phyloP scores from a whole-genome alignment of 2,113 vertebrate genomes.

The Arenaria interpres region DNA sequence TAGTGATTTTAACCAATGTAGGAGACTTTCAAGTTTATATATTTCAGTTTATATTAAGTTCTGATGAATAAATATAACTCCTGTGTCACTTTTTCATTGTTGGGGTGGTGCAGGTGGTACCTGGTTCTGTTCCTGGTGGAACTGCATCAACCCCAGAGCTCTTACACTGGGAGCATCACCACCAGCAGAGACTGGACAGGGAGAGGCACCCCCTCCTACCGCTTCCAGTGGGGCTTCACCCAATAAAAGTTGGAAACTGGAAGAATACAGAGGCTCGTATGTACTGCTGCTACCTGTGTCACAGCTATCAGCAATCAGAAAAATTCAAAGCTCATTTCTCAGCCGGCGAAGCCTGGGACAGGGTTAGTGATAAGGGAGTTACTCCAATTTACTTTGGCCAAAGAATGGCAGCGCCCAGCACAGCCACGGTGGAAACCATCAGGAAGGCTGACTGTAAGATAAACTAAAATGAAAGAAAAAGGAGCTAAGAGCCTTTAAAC shows the following conservation, averaged over 20 bases:
- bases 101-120: background rate
- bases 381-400: background rate
- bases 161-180: background rate
- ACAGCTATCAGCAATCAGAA: background rate
- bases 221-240: background rate
- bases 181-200: background rate
- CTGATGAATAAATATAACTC: background rate
- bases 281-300: background rate
- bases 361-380: background rate
- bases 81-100: background rate
- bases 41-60: background rate
- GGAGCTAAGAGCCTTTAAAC: background rate
- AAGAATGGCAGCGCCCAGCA: background rate
- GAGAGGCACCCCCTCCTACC: background rate
- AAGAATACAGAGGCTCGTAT: background rate
- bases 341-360: background rate
- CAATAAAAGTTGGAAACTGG: accelerated
- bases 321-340: background rate
- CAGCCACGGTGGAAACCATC: background rate
- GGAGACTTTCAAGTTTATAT: background rate
- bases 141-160: background rate
- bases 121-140: background rate
- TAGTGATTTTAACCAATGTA: background rate
- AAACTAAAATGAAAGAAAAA: background rate
- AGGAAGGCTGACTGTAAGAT: background rate